A percentile compares a stretch with the other conserved stretches of the same genome.
Conservation (phyloP, 2,888 invertebrate species). For the Serripes groenlandicus region DNA sequence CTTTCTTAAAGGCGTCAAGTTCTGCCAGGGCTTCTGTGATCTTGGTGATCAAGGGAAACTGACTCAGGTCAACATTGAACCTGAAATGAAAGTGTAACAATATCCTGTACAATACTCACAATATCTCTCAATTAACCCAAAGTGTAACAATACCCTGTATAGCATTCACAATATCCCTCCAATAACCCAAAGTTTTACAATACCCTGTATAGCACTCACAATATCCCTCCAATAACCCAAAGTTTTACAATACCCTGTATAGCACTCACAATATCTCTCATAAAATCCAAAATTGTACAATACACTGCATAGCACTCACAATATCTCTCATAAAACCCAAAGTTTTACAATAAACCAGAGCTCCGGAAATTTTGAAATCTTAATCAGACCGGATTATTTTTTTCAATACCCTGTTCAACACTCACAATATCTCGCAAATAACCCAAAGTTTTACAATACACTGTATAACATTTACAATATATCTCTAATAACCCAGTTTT, state of each 20-base stretch:
- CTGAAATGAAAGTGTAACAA: slow-evolving; percentile 87
- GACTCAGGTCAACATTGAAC: slow-evolving; percentile 96
- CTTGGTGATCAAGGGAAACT: slow-evolving; percentile 95
- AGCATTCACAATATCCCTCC: background rate
- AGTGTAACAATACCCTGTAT: background rate
- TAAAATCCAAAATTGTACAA: too few relatives aligned
- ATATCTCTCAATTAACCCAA: background rate
- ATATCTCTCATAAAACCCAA: too few relatives aligned
- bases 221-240: too few relatives aligned
- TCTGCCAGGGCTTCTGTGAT: slow-evolving; percentile 91
- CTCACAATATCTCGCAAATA: too few relatives aligned
- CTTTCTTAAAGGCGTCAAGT: slow-evolving; percentile 31
- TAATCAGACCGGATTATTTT: too few relatives aligned
- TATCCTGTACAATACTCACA: background rate
- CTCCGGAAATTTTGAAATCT: too few relatives aligned
- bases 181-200: background rate
- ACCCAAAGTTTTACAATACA: background rate
- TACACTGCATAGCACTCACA: too few relatives aligned
- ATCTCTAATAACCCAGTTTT: background rate
- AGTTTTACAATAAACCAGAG: too few relatives aligned
- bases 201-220: too few relatives aligned
- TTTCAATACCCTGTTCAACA: too few relatives aligned
- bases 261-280: too few relatives aligned
- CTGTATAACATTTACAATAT: background rate
- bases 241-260: too few relatives aligned